Evolutionary conservation across 2,888 invertebrate species (phyloP).

Genomic region (Hemithea aestivaria): DNA sequence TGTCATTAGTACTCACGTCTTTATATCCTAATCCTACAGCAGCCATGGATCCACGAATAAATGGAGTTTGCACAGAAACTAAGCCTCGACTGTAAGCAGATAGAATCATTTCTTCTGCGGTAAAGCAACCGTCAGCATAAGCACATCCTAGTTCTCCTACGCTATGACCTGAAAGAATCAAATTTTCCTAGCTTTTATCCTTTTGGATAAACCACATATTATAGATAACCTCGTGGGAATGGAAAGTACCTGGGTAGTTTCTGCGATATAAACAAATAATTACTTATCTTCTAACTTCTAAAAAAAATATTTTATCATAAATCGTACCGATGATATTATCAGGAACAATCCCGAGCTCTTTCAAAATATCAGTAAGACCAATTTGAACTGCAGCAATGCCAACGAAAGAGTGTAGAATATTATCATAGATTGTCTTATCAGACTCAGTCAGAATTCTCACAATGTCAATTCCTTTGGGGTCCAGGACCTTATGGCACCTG

Average conservation of each 20-base stretch:
- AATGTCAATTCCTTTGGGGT: slow-evolving; percentile 81
- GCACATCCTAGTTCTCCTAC: slow-evolving; percentile 95
- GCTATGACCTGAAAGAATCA: slow-evolving; percentile 85
- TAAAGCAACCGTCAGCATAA: slow-evolving; percentile 93
- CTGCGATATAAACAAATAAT: no score
- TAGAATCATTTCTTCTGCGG: slow-evolving; percentile 88
- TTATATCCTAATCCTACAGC: slow-evolving; percentile 83
- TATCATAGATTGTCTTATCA: slow-evolving; percentile 80
- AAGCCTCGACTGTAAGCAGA: slow-evolving; percentile 88
- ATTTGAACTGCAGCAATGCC: slow-evolving; percentile 85
- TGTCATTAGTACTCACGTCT: slow-evolving; percentile 43
- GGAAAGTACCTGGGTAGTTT: no score
- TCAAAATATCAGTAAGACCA: slow-evolving; percentile 53
- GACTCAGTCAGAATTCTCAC: slow-evolving; percentile 78
- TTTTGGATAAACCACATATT: no score
- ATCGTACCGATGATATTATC: slow-evolving; percentile 85
- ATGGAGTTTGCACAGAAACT: slow-evolving; percentile 81
- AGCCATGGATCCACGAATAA: slow-evolving; percentile 90
- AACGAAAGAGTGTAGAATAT: slow-evolving; percentile 85
- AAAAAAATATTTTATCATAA: no score
- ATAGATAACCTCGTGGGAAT: no score
- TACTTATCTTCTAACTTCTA: no score
- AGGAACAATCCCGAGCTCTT: slow-evolving; percentile 78
- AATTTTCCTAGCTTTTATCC: no score
- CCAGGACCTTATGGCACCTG: slow-evolving; percentile 75